Base-by-base conservation (phyloP, 2,113 vertebrate genomes). In the Himantopus leucocephalus region DNA sequence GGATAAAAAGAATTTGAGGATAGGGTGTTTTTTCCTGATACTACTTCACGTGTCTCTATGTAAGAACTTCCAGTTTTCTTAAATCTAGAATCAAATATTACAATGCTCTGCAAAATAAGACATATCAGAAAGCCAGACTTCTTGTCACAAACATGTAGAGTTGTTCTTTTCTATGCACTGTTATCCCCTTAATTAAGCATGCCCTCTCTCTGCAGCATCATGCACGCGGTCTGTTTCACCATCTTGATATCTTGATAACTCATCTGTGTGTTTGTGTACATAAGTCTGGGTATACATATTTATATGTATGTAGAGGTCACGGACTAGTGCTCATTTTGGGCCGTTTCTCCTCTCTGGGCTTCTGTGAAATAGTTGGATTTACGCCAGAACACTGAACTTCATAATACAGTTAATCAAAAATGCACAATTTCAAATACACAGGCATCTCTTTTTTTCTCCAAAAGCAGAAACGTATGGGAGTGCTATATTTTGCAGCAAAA, bases 331-430 rank as follows among this genome's bases (percentile, higher is more conserved):
- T 96, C 37, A 27, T 85, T 95, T 89, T n/a, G 66, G 58, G 41
- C 41, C 20, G 6, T 90, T 94, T 9, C 30, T 70, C 14, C 20
- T 74, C 64, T 48, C 18, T 8, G 35, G 35, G 20, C 21, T 70
- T 70, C 41, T 96, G 41, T 73, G 78, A 76, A 80, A 74, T 27
- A 41, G 13, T 27, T 90, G 47, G 27, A 34, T 90, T 93, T 85
- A 21, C 85, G 58, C 35, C 0, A 1, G 85, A 79, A 52, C 62
- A 23, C 43, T 71, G 52, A 85, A 37, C 17, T 73, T 79, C 35
- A 34, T 6, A 45, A 37, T 34, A 18, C 2, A 6, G 35, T 60
- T 75, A 29, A 79, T 85, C 10, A 67, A 73, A 85, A 91, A 45
- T n/a, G 17, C 35, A 66, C 14, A 20, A 16, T 53, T 75, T 72